Conservation (phyloP, 2,888 invertebrate genomes). For the Pherbina coryleti region DNA sequence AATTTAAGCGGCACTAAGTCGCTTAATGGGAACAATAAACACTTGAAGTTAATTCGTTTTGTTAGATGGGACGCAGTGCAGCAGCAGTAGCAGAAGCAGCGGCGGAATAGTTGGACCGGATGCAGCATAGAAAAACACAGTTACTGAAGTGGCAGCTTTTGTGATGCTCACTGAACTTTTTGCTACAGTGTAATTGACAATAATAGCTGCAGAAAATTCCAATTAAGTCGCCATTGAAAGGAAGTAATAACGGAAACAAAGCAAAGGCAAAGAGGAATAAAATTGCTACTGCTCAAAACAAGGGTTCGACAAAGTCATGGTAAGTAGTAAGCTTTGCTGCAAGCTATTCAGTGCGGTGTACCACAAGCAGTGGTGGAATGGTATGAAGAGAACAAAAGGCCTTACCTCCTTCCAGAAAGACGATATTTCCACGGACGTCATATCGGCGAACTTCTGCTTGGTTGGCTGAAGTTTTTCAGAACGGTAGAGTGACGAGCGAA, state of each 20-base stretch:
- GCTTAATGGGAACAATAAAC: conserved; percentile 66
- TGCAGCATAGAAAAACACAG: not conserved
- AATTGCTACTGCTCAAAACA: not conserved
- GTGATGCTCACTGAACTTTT: conserved; percentile 18
- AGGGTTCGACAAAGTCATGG: not conserved
- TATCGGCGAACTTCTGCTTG: conserved; percentile 87
- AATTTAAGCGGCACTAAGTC: conserved; percentile 31
- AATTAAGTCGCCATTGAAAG: conserved; percentile 67
- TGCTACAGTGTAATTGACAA: conserved; percentile 58
- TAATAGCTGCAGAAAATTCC: conserved; percentile 65
- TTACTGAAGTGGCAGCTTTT: conserved; percentile 20
- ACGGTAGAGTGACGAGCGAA: conserved; percentile 78
- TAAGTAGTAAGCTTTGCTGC: not conserved
- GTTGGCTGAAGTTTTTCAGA: conserved; percentile 80
- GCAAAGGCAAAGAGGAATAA: conserved; percentile 45
- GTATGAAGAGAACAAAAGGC: conserved; percentile 29
- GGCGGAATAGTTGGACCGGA: not conserved
- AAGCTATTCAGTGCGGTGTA: not conserved
- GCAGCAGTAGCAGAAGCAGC: not conserved
- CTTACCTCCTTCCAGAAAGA: conserved; percentile 66
- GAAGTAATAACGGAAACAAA: conserved; percentile 65
- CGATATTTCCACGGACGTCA: conserved; percentile 81
- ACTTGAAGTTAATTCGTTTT: conserved; percentile 67
- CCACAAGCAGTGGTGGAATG: not conserved
- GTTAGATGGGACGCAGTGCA: conserved; percentile 21